Evolutionary conservation across 2,113 vertebrate genomes (phyloP).

Genomic region (Coreoperca whiteheadi): DNA sequence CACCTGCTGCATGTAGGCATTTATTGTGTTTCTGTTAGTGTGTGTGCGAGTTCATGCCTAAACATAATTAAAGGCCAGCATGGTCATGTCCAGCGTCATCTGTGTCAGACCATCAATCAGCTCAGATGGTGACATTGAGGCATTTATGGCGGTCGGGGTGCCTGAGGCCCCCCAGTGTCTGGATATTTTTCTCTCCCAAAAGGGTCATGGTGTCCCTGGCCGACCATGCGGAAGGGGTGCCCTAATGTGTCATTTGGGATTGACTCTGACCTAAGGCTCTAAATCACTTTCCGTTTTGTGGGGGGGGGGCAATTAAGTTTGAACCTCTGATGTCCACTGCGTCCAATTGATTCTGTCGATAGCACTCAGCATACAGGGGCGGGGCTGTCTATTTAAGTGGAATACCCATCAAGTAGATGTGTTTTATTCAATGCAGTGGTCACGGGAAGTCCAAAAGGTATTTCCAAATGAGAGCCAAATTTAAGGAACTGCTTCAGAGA

Average conservation of each 20-base stretch:
- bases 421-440: constrained; percentile 33
- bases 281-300: constrained; percentile 77
- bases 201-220: constrained; percentile 63
- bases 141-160: constrained; percentile 55
- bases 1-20: constrained; percentile 27
- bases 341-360: constrained; percentile 63
- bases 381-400: constrained; percentile 44
- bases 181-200: constrained; percentile 54
- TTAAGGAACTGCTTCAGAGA: neutral
- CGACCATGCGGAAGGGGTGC: constrained; percentile 30
- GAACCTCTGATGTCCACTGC: constrained; percentile 52
- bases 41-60: constrained; percentile 25
- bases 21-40: constrained; percentile 21
- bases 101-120: constrained; percentile 53
- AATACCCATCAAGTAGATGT: constrained; percentile 38
- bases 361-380: constrained; percentile 56
- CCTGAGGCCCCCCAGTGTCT: constrained; percentile 44
- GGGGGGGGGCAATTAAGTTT: constrained; percentile 73
- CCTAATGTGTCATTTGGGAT: constrained; percentile 74
- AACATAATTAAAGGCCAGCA: constrained; percentile 27
- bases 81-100: constrained; percentile 38
- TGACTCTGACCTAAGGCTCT: constrained; percentile 69
- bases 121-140: constrained; percentile 59
- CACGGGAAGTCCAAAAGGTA: constrained; percentile 5
- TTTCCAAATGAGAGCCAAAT: constrained; percentile 42